Evolutionary conservation across 1,140 invertebrate species (phyloP).

Genomic region (Drosophila nasuta): DNA sequence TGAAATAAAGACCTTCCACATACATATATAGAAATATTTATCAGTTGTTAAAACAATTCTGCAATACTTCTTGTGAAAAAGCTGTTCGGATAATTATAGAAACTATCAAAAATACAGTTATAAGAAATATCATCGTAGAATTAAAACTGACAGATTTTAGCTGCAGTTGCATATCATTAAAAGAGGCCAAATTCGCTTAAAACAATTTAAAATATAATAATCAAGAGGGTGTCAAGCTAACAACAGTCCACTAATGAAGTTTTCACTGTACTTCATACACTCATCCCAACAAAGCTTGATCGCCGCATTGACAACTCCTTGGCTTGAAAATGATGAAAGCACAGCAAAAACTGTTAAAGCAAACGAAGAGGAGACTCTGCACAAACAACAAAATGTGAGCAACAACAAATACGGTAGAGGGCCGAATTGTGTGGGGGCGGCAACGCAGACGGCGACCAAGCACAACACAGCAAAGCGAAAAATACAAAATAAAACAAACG

Average conservation of each 20-base stretch:
- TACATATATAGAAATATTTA: no score
- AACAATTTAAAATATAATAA: no score
- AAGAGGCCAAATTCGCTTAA: no score
- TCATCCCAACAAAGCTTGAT: constrained; percentile 10
- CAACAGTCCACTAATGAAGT: no score
- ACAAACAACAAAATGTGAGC: constrained; percentile 45
- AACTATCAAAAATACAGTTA: no score
- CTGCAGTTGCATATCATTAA: no score
- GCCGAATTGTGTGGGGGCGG: constrained; percentile 69
- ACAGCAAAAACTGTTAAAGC: constrained; percentile 48
- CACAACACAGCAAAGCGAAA: constrained; percentile 23
- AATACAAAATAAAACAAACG: constrained; percentile 20
- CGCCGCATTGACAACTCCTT: constrained; percentile 47
- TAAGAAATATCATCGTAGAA: no score
- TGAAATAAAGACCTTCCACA: not conserved
- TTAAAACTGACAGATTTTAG: no score
- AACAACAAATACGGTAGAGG: constrained; percentile 58
- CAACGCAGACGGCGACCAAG: constrained; percentile 31
- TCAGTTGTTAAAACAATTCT: not conserved
- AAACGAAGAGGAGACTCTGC: constrained; percentile 53
- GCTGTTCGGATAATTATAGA: no score
- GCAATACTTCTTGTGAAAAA: not conserved
- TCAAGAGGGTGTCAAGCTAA: no score
- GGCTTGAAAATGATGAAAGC: constrained; percentile 46
- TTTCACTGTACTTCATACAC: not conserved